phyloP scores from a whole-genome alignment of 92 coral and sea anemone species.

The Actinostola sp. region DNA sequence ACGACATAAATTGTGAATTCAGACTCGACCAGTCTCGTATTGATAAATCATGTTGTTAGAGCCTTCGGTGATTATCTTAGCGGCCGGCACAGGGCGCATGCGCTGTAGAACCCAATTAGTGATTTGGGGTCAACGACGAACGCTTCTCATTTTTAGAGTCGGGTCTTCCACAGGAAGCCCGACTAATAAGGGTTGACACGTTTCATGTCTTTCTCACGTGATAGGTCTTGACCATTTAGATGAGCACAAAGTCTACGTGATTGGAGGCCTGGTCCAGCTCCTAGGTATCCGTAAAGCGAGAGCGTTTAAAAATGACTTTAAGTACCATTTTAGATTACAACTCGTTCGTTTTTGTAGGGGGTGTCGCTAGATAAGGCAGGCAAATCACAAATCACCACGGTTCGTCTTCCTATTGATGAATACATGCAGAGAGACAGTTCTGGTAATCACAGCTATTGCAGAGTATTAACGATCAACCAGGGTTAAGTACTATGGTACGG shows the following conservation, averaged over 20 bases:
- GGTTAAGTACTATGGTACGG: slow-evolving; percentile 20
- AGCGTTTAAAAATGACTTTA: too few species aligned
- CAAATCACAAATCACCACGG: slow-evolving; percentile 27
- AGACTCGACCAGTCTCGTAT: too few species aligned
- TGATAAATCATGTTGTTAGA: too few species aligned
- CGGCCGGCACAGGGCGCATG: too few species aligned
- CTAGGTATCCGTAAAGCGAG: too few species aligned
- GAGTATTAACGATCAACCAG: slow-evolving; percentile 63
- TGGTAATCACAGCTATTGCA: slow-evolving; percentile 59
- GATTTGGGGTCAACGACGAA: too few species aligned
- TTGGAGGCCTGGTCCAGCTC: slow-evolving; percentile 72
- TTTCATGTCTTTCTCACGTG: neutral
- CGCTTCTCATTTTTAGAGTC: too few species aligned
- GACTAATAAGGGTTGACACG: neutral
- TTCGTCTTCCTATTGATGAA: slow-evolving; percentile 68
- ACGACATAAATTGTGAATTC: too few species aligned
- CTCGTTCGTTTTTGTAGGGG: slow-evolving; percentile 21
- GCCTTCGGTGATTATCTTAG: too few species aligned
- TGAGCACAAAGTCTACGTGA: slow-evolving; percentile 51
- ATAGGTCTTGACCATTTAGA: slow-evolving; percentile 45
- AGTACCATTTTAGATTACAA: neutral
- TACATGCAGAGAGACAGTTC: slow-evolving; percentile 47
- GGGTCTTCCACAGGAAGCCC: too few species aligned
- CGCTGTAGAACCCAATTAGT: too few species aligned
- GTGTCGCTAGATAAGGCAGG: slow-evolving; percentile 43